Base-by-base conservation (phyloP, 2,888 invertebrate species). In the Harmothoe impar region DNA sequence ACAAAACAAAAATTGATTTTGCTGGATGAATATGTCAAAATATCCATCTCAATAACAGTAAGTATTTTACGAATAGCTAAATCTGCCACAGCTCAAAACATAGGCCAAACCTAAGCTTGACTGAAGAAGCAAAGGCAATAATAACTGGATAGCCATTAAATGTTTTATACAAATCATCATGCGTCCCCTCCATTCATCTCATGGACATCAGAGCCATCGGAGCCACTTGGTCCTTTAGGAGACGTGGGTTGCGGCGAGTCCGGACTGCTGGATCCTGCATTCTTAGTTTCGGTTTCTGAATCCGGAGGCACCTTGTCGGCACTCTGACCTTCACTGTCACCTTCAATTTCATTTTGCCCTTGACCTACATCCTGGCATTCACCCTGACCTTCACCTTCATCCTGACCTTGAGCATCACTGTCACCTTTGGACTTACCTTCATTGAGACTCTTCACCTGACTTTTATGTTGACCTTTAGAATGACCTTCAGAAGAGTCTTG, bases 171-270 rank as follows among this genome's bases (percentile, higher is more conserved):
- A 62, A 12, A 62, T 62, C 20, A 62, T 62, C 62, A 62, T n/a
- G 43, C 43, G 10, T 43, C 43, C 43, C 43, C 43, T 10, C 43
- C 62, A 5, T 62, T 62, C 62, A 25, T 25, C 62, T 25, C 62
- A n/a, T 77, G 77, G 77, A 77, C 29, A 77, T 77, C 77, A 77
- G 77, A 62, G 10, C 62, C 62, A 62, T 17, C 62, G 62, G 62
- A n/a, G 77, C 77, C 25, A 77, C 25, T 31, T 77, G 1, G 0
- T 17, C 25, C 77, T 31, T 77, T 25, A 25, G 29, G n/a, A 31
- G 77, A 29, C 5, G 17, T 31, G 25, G 77, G 25, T 25, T n/a
- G 77, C 31, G 77, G 77, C 29, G 77, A 77, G 12, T 25, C 84
- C 20, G 84, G 29, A 43, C 78, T 43, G 43, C 43, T 43, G 43